A percentile compares a stretch with the other conserved stretches of the same genome.
Evolutionary conservation across 2,888 invertebrate species (phyloP).

Genomic region (Liodrosophila aerea): DNA sequence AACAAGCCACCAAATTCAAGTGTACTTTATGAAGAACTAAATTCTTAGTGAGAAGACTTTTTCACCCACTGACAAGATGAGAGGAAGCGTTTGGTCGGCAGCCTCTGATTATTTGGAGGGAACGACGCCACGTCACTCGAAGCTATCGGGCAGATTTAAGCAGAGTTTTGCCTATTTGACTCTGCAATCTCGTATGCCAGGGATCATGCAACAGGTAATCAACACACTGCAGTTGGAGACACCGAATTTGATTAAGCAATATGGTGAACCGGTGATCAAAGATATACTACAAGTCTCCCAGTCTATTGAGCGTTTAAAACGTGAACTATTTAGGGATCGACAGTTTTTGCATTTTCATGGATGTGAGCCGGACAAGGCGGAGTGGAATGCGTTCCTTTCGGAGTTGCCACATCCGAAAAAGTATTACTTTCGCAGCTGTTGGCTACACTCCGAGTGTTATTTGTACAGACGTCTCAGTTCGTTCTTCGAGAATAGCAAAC

Average conservation of each 20-base stretch:
- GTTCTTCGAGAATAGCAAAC: conserved; percentile 85
- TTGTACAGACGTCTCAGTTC: conserved; percentile 90
- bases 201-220: conserved; percentile 92
- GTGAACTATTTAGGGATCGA: conserved; percentile 95
- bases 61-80: too few relatives aligned
- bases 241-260: conserved; percentile 84
- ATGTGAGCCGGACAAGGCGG: conserved; percentile 71
- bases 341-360: conserved; percentile 84
- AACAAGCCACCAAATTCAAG: conserved; percentile 19
- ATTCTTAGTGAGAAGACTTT: too few relatives aligned
- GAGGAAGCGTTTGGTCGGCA: neutral
- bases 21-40: neutral
- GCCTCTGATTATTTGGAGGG: conserved; percentile 69
- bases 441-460: conserved; percentile 96
- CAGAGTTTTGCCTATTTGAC: conserved; percentile 92
- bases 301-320: conserved; percentile 90
- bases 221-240: conserved; percentile 89
- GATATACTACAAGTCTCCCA: conserved; percentile 89
- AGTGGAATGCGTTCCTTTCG: conserved; percentile 83
- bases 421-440: conserved; percentile 89
- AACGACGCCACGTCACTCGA: conserved; percentile 85
- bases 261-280: conserved; percentile 85
- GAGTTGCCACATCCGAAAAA: conserved; percentile 80
- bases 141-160: conserved; percentile 85
- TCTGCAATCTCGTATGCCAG: conserved; percentile 92